Conservation (phyloP, 2,797 vertebrate genomes). For the Novumbra hubbsi region DNA sequence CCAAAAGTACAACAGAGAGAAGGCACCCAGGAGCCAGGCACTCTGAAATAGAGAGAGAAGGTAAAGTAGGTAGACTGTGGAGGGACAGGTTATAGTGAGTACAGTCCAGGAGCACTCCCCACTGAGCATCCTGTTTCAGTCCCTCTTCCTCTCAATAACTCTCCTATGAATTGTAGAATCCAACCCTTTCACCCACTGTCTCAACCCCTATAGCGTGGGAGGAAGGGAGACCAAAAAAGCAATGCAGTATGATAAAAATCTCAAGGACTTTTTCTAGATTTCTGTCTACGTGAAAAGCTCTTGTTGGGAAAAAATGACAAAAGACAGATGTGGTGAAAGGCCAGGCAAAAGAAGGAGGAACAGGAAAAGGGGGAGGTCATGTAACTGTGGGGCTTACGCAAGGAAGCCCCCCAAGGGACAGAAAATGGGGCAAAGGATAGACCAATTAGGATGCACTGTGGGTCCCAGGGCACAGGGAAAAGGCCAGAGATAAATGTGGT, state of each 20-base stretch:
- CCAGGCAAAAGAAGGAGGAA: constrained; percentile 33
- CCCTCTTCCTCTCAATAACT: constrained; percentile 30
- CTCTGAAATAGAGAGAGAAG: constrained; percentile 34
- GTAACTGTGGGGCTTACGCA: constrained; percentile 47
- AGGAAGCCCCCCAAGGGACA: constrained; percentile 42
- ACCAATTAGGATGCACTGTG: constrained; percentile 47
- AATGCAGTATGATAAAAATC: constrained; percentile 49
- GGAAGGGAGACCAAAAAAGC: constrained; percentile 27
- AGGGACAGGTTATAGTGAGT: constrained; percentile 12
- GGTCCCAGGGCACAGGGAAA: constrained; percentile 33
- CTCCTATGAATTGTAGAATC: constrained; percentile 17
- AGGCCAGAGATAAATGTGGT: constrained; percentile 52
- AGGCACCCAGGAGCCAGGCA: not conserved
- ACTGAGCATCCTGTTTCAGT: constrained; percentile 21
- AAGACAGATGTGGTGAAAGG: constrained; percentile 60
- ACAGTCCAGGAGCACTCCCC: constrained; percentile 18
- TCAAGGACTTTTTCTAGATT: constrained; percentile 51
- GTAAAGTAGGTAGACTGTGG: constrained; percentile 28
- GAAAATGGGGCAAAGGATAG: constrained; percentile 26
- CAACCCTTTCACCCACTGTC: not conserved
- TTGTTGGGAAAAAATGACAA: constrained; percentile 54
- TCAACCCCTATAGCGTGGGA: constrained; percentile 23
- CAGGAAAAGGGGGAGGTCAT: constrained; percentile 3
- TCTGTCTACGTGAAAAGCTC: constrained; percentile 52
- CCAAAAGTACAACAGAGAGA: not conserved